phyloP scores from a whole-genome alignment of 2,113 vertebrate species.

The Podiceps cristatus region DNA sequence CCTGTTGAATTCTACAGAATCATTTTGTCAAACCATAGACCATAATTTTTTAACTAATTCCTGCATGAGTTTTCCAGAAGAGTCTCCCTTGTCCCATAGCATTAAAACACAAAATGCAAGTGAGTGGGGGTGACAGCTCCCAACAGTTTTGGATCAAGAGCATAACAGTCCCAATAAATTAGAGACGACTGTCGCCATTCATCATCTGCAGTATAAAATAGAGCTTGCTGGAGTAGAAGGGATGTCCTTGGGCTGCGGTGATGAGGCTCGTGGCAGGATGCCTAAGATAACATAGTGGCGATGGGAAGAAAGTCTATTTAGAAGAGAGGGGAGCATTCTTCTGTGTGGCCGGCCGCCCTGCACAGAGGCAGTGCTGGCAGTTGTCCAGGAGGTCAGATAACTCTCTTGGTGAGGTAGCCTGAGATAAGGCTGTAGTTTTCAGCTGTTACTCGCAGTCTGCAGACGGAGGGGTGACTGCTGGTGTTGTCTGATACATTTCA shows the following conservation, averaged over 20 bases:
- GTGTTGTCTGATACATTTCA: background rate
- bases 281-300: background rate
- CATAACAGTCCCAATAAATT: background rate
- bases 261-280: background rate
- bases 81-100: background rate
- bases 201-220: background rate
- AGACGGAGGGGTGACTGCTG: background rate
- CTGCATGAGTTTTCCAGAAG: background rate
- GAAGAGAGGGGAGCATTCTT: background rate
- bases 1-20: background rate
- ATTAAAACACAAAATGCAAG: background rate
- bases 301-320: background rate
- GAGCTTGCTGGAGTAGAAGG: background rate
- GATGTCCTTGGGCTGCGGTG: background rate
- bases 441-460: background rate
- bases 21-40: background rate
- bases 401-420: background rate
- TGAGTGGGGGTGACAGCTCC: background rate
- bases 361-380: accelerated
- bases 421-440: background rate
- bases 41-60: background rate
- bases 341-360: accelerated
- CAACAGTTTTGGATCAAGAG: background rate
- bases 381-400: background rate
- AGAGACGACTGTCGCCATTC: background rate